Conservation (phyloP, 1,140 invertebrate genomes). For the Vanessa atalanta region DNA sequence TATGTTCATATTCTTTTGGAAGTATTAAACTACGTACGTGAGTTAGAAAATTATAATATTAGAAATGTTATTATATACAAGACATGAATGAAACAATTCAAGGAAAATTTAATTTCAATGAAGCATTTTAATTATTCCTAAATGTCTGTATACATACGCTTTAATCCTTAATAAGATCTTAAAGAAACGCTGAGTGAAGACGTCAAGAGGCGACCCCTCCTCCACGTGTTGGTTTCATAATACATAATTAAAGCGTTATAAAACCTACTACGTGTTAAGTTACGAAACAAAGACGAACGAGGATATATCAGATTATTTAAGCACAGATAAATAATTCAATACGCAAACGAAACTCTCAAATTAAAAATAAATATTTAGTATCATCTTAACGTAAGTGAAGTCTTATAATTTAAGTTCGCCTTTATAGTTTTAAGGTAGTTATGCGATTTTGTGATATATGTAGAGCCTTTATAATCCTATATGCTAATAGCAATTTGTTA, state of each 20-base stretch:
- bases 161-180: constrained; percentile 28
- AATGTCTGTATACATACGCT: background rate
- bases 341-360: background rate
- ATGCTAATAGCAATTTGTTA: constrained; percentile 40
- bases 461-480: constrained; percentile 31
- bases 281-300: constrained; percentile 20
- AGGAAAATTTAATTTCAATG: background rate
- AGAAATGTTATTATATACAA: too few relatives aligned
- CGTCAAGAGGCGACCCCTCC: constrained; percentile 28
- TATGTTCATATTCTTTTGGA: too few relatives aligned
- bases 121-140: background rate
- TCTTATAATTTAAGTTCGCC: too few relatives aligned
- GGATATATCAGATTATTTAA: constrained; percentile 10
- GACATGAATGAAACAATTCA: background rate
- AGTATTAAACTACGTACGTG: too few relatives aligned
- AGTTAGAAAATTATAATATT: too few relatives aligned
- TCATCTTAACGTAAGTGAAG: too few relatives aligned
- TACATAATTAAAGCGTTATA: constrained; percentile 30
- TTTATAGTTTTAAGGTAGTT: background rate
- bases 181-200: constrained; percentile 24
- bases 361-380: too few relatives aligned
- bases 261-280: constrained; percentile 28
- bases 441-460: constrained; percentile 1
- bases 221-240: constrained; percentile 28
- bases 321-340: background rate